Evolutionary conservation across 2,888 invertebrate species (phyloP), one percentile per base, ranked within the genome.

Genomic region (Tholera decimalis): DNA sequence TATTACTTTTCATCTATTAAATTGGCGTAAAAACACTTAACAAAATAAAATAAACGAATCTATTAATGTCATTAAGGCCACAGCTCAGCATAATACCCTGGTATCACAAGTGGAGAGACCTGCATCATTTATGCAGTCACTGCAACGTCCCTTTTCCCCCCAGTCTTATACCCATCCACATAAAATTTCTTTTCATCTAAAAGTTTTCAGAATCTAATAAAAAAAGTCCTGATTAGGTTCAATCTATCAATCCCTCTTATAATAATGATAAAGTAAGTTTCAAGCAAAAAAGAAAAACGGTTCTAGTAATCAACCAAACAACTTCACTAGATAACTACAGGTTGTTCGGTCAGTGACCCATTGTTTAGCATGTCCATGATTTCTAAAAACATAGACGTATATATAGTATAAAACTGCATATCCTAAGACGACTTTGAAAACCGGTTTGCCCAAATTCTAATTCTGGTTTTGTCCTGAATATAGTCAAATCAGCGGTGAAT

Each of bases 301-400:
- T 20, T 44, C 22, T 1, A 47, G 7, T 8, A 53, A 46, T 20
- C 1, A 44, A 51, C 11, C 9, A 24, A 30, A 22, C n/a, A 26
- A 20, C n/a, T 30, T 18, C 43, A 20, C 24, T 28, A 24, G 44
- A 13, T 20, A 28, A 20, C 24, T 22, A 7, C 2, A 22, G 15
- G n/a, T n/a, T n/a, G n/a, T n/a, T n/a, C 20, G 64, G 41, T 33
- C 53, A 39, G 7, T 43, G 49, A 49, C 53, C 68, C 18, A 22
- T 4, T 22, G 26, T 41, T 69, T 69, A 59, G 37, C 39, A 37
- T 37, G 20, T n/a, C 22, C 1, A 18, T 30, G 24, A 37, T 37
- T 35, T 0, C 33, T 22, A 47, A n/a, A n/a, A 39, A 41, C 30
- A 28, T 1, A 33, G 46, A 65, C 15, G 15, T 22, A 28, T 35